Evolutionary conservation across 1,140 invertebrate species (phyloP).

Genomic region (Proctacanthus coquilletti): DNA sequence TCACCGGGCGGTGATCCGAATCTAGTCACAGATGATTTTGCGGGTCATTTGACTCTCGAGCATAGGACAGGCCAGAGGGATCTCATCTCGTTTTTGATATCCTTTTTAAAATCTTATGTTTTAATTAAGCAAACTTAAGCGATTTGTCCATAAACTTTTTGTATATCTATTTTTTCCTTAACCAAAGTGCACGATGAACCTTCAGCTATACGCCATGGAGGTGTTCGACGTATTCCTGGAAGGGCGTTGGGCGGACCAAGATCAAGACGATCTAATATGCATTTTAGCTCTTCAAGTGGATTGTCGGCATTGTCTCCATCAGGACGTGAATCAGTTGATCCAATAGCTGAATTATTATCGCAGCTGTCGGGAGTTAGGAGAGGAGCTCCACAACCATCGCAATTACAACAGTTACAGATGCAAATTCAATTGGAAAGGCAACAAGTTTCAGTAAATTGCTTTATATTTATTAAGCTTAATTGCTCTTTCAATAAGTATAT

Average conservation of each 20-base stretch:
- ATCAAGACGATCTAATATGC: constrained; percentile 74
- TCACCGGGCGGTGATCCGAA: constrained; percentile 93
- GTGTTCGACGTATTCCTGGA: constrained; percentile 68
- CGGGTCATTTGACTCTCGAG: constrained; percentile 86
- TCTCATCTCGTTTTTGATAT: constrained; percentile 72
- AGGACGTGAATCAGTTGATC: constrained; percentile 78
- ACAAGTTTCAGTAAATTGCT: constrained; percentile 51
- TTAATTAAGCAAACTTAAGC: constrained; percentile 3
- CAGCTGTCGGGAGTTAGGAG: constrained; percentile 80
- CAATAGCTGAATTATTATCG: constrained; percentile 83
- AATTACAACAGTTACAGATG: constrained; percentile 79
- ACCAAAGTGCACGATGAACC: constrained; percentile 61
- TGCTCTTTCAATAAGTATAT: constrained; percentile 4
- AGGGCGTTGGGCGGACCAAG: constrained; percentile 59
- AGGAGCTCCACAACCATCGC: constrained; percentile 51
- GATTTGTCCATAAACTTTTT: not conserved
- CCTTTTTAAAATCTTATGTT: constrained; percentile 32
- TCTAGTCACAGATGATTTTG: constrained; percentile 94
- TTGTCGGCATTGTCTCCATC: constrained; percentile 64
- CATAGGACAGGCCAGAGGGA: constrained; percentile 77
- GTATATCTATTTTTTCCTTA: constrained; percentile 46
- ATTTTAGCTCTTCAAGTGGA: constrained; percentile 71
- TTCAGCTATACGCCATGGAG: constrained; percentile 57
- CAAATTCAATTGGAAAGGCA: constrained; percentile 75
- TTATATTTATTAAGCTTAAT: constrained; percentile 6